phyloP scores from a whole-genome alignment of 2,888 invertebrate species.

The Nemotelus pantherinus region DNA sequence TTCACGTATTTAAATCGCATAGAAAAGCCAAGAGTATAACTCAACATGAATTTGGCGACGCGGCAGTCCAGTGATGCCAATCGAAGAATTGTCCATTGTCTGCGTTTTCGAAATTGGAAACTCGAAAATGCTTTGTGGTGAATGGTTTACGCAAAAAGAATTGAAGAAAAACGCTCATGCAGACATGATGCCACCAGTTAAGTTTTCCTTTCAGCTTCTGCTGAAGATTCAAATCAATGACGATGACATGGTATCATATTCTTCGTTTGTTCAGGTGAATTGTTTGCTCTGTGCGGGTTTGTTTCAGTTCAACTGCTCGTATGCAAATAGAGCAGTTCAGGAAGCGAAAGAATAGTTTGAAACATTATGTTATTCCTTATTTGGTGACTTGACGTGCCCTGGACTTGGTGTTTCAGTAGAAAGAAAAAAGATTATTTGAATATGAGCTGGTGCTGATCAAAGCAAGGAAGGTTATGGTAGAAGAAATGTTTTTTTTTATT shows the following conservation, averaged over 20 bases:
- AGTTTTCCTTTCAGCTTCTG: slow-evolving; percentile 1
- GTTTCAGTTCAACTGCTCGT: slow-evolving; percentile 16
- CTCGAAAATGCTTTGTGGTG: neutral
- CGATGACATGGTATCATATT: neutral
- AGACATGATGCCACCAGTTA: slow-evolving; percentile 14
- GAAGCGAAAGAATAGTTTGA: neutral
- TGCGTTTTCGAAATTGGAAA: slow-evolving; percentile 20
- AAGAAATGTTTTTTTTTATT: no score
- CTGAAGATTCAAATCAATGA: slow-evolving; percentile 17
- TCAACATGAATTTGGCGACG: slow-evolving; percentile 36
- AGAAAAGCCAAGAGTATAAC: slow-evolving; percentile 32
- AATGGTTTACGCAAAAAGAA: neutral
- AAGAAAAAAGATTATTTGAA: neutral
- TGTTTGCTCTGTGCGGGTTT: slow-evolving; percentile 2
- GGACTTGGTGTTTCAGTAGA: neutral
- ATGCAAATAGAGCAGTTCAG: slow-evolving; percentile 28
- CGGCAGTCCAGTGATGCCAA: slow-evolving; percentile 11
- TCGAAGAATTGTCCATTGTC: slow-evolving; percentile 42
- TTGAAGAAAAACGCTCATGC: neutral
- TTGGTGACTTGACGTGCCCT: slow-evolving; percentile 11
- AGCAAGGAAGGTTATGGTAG: no score
- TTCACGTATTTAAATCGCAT: slow-evolving; percentile 50
- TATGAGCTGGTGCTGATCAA: no score
- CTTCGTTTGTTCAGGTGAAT: neutral
- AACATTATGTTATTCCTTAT: slow-evolving; percentile 23